phyloP scores from a whole-genome alignment of 1,140 invertebrate genomes.

The Euschistus heros region DNA sequence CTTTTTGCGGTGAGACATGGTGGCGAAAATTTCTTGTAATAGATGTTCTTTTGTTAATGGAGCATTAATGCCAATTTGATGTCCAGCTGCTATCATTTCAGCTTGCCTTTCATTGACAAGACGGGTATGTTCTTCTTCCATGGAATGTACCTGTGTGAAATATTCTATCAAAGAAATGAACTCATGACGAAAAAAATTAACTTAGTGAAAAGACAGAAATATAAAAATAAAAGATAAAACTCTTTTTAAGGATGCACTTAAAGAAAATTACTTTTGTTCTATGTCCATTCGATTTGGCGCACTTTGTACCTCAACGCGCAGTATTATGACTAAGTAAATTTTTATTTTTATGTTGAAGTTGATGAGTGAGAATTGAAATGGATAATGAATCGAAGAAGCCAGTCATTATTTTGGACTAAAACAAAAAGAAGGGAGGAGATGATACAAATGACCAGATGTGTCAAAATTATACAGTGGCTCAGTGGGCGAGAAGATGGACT shows the following conservation, averaged over 20 bases:
- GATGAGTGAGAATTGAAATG: too few species aligned
- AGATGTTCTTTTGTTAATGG: slow-evolving; percentile 54
- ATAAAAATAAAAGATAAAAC: not conserved
- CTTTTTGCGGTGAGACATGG: slow-evolving; percentile 66
- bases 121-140: slow-evolving; percentile 29
- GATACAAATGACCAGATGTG: too few species aligned
- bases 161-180: slow-evolving; percentile 2
- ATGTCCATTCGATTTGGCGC: too few species aligned
- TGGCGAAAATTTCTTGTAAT: slow-evolving; percentile 72
- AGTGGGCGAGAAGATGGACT: too few species aligned
- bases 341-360: too few species aligned
- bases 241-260: not conserved
- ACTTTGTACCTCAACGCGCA: too few species aligned
- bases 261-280: too few species aligned
- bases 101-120: slow-evolving; percentile 25
- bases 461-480: too few species aligned
- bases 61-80: slow-evolving; percentile 25
- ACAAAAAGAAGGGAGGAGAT: too few species aligned
- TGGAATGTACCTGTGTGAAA: slow-evolving; percentile 26
- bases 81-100: slow-evolving; percentile 23
- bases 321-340: too few species aligned
- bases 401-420: too few species aligned
- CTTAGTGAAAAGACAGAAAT: slow-evolving; percentile 1
- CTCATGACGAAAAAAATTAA: not conserved
- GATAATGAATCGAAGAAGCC: too few species aligned